phyloP scores from a whole-genome alignment of 1,140 invertebrate genomes.

The Drosophila repletoides region DNA sequence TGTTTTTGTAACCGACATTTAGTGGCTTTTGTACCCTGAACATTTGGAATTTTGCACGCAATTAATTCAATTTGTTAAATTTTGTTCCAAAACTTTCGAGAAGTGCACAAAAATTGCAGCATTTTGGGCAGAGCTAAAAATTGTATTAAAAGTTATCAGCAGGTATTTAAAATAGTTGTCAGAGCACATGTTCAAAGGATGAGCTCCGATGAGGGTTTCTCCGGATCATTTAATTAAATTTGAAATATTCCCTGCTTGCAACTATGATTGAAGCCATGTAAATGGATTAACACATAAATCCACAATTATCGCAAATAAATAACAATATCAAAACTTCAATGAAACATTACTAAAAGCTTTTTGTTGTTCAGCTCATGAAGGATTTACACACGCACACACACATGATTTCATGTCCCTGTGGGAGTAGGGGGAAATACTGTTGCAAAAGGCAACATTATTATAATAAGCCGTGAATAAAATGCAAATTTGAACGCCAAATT shows the following conservation, averaged over 20 bases:
- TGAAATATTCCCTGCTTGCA: no score
- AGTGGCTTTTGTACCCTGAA: constrained; percentile 49
- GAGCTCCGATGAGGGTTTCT: no score
- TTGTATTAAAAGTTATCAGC: constrained; percentile 18
- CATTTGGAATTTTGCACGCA: constrained; percentile 47
- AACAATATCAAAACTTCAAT: constrained; percentile 3
- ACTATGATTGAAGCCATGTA: no score
- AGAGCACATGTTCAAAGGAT: no score
- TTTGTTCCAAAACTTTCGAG: constrained; percentile 12
- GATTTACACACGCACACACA: background rate
- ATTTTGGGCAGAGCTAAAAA: constrained; percentile 21
- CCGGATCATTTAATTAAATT: no score
- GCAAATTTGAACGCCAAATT: constrained; percentile 43
- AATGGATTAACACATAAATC: no score
- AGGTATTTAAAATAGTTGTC: constrained; percentile 13
- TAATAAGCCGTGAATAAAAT: constrained; percentile 51
- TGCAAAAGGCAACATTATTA: constrained; percentile 23
- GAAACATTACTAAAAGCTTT: constrained; percentile 34
- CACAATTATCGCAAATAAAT: constrained; percentile 3
- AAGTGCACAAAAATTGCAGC: constrained; percentile 9
- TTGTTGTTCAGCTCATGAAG: constrained; percentile 6
- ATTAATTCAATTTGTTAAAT: constrained; percentile 62
- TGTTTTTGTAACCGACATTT: constrained; percentile 45
- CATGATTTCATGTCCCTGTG: background rate
- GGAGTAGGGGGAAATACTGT: no score